Evolutionary conservation across 1,140 invertebrate genomes (phyloP).

Genomic region (Schlechtendalia chinensis): DNA sequence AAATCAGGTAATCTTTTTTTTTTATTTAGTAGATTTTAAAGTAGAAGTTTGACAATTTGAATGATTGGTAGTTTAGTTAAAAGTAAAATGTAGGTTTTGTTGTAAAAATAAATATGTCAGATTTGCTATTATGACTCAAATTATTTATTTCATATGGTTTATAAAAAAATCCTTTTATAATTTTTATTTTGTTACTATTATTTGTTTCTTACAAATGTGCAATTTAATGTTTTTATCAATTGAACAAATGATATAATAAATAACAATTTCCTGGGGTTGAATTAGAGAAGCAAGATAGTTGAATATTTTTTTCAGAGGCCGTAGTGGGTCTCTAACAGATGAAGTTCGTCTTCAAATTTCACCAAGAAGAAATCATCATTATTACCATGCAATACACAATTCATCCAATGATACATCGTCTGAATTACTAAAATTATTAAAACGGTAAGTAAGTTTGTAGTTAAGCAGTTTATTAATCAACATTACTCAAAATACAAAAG

Average conservation of each 20-base stretch:
- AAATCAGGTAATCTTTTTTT: conserved; percentile 15
- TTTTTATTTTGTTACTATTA: neutral
- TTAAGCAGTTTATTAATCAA: neutral
- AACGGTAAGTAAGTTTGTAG: conserved; percentile 28
- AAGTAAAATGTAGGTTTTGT: conserved; percentile 6
- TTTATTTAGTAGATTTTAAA: conserved; percentile 20
- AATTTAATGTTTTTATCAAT: neutral
- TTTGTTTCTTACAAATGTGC: neutral
- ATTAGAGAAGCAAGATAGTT: conserved; percentile 3
- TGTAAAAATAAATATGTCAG: neutral
- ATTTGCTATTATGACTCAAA: neutral
- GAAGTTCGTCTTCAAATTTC: conserved; percentile 38
- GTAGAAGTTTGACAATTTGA: conserved; percentile 19
- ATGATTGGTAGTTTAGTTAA: conserved; percentile 2
- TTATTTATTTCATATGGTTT: conserved; percentile 2
- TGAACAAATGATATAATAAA: neutral
- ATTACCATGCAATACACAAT: conserved; percentile 19
- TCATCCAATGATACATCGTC: conserved; percentile 31
- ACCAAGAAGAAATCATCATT: conserved; percentile 43
- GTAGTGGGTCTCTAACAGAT: conserved; percentile 47
- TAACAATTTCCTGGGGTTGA: neutral
- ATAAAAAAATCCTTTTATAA: neutral
- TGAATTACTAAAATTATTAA: conserved; percentile 44
- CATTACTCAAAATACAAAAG: neutral
- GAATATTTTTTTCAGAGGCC: conserved; percentile 44